A percentile compares a stretch with the other conserved stretches of the same genome.
Conservation (phyloP, 2,888 invertebrate species). For the Rotaria macrura region DNA sequence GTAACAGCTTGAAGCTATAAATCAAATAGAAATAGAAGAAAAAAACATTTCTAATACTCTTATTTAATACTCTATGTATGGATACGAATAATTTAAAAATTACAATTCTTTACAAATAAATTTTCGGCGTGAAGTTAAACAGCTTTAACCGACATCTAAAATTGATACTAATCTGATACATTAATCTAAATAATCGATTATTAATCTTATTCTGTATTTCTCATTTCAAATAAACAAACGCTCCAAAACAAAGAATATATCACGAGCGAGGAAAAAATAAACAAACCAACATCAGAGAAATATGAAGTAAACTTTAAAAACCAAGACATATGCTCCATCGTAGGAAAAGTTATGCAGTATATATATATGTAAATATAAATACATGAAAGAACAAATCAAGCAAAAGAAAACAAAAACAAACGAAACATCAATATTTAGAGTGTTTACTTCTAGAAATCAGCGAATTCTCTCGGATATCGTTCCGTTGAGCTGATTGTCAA, state of each 20-base stretch:
- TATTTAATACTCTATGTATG: too few species aligned
- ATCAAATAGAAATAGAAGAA: too few species aligned
- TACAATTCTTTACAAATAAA: too few species aligned
- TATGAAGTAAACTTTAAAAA: neutral
- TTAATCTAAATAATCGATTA: neutral
- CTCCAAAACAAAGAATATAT: neutral
- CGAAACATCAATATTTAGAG: neutral
- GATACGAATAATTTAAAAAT: too few species aligned
- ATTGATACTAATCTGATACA: neutral
- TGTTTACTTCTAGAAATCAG: neutral
- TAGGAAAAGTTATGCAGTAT: neutral
- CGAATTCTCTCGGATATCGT: slow-evolving; percentile 7
- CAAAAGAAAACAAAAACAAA: neutral
- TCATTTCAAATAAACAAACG: neutral
- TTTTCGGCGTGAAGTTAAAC: too few species aligned
- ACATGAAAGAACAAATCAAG: neutral
- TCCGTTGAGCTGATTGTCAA: neutral
- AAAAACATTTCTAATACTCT: too few species aligned
- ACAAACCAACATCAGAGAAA: neutral
- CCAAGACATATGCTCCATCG: neutral
- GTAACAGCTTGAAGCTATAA: too few species aligned
- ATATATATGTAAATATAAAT: neutral
- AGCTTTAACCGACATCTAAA: neutral
- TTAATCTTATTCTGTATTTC: neutral
- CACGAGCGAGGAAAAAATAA: neutral